Evolutionary conservation across 2,113 vertebrate species (phyloP).

Genomic region (Mormyrus lacerda): DNA sequence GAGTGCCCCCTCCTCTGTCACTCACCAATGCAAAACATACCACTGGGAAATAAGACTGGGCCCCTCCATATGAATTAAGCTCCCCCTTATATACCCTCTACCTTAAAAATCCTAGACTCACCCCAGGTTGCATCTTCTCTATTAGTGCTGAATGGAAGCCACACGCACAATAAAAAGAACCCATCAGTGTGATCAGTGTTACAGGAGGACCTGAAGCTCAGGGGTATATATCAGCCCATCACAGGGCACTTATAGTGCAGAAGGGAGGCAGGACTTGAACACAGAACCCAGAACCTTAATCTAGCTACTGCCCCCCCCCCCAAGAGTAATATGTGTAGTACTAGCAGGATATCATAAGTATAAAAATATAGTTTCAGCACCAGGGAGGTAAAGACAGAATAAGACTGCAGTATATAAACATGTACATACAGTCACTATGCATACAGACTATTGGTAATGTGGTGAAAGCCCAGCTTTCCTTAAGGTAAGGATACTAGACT

Average conservation of each 20-base stretch:
- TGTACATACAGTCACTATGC: not conserved
- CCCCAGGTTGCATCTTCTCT: not conserved
- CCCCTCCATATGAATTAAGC: not conserved
- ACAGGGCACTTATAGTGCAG: not conserved
- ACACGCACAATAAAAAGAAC: not conserved
- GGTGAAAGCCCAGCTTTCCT: not conserved
- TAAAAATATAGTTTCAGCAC: not conserved
- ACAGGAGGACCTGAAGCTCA: not conserved
- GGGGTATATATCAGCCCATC: not conserved
- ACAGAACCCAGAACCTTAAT: not conserved
- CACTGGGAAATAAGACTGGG: not conserved
- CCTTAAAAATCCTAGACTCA: not conserved
- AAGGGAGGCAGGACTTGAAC: not conserved
- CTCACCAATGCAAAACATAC: not conserved
- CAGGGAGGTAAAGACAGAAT: not conserved
- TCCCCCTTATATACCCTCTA: not conserved
- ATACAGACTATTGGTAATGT: not conserved
- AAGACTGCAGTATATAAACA: not conserved
- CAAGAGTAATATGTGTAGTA: not conserved
- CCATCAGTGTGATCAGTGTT: not conserved
- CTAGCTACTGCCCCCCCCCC: not conserved
- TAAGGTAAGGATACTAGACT: not conserved
- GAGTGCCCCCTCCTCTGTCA: not conserved
- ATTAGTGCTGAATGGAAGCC: not conserved
- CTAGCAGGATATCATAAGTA: not conserved